phyloP scores from a whole-genome alignment of 2,113 vertebrate species.

The Athene noctua region DNA sequence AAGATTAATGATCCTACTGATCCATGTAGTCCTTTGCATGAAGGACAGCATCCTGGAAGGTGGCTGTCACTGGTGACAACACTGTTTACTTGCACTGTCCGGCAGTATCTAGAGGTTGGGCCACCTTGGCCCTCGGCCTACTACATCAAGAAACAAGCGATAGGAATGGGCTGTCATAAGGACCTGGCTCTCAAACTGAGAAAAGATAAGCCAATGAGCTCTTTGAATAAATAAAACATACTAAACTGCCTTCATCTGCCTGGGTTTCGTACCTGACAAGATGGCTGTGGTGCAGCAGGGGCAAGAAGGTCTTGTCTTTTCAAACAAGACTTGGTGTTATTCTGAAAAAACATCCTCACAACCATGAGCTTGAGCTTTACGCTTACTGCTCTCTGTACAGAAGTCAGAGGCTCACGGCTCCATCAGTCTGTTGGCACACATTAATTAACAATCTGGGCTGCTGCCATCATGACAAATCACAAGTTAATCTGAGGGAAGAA shows the following conservation, averaged over 20 bases:
- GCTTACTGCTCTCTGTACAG: background rate
- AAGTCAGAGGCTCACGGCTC: background rate
- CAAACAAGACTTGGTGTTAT: background rate
- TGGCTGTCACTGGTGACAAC: background rate
- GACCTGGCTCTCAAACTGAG: background rate
- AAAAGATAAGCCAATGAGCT: background rate
- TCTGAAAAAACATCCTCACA: background rate
- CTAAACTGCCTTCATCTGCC: background rate
- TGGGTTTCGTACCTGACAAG: background rate
- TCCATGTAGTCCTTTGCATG: background rate
- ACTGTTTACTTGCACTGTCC: background rate
- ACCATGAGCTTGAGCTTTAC: background rate
- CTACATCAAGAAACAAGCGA: background rate
- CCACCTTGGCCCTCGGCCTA: background rate
- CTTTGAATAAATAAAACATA: background rate
- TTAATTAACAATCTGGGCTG: background rate
- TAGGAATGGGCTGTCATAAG: background rate
- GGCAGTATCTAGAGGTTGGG: background rate
- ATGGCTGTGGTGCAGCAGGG: fast-evolving
- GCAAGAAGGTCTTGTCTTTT: background rate
- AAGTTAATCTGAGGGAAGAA: background rate
- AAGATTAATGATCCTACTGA: background rate
- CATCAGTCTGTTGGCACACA: background rate
- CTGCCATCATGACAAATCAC: background rate
- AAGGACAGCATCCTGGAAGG: background rate